Evolutionary conservation across 2,113 vertebrate genomes (phyloP).

Genomic region (Cacatua alba): DNA sequence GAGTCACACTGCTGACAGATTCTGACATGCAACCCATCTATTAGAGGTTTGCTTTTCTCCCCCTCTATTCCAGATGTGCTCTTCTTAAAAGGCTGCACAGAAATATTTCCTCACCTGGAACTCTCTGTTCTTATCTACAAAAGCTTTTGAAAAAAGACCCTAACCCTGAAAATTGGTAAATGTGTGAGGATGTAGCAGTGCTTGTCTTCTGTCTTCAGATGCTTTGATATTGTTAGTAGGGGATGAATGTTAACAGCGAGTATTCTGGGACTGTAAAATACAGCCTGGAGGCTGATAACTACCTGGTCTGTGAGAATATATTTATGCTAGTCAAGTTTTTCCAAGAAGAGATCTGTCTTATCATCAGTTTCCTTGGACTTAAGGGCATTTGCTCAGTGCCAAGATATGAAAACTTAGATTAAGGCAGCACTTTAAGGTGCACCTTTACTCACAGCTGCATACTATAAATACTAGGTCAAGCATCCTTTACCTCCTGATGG

Average conservation of each 20-base stretch:
- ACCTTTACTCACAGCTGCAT: background rate
- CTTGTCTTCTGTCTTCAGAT: background rate
- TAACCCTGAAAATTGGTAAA: background rate
- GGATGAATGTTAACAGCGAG: background rate
- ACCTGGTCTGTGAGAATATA: background rate
- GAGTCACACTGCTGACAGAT: background rate
- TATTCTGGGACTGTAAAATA: background rate
- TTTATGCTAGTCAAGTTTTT: background rate
- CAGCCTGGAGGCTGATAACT: background rate
- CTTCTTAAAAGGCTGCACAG: background rate
- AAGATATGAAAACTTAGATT: background rate
- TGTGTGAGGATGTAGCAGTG: background rate
- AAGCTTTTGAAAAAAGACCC: background rate
- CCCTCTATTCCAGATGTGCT: background rate
- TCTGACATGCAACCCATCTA: background rate
- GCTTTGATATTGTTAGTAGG: background rate
- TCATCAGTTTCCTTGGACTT: background rate
- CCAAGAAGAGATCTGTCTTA: background rate
- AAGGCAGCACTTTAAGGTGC: background rate
- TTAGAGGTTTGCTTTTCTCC: background rate
- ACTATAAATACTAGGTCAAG: background rate
- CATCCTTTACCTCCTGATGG: background rate
- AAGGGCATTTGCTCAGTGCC: background rate
- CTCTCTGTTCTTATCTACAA: background rate
- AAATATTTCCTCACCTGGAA: background rate